Conservation (phyloP, 2,113 vertebrate genomes). For the Lasiurus borealis region DNA sequence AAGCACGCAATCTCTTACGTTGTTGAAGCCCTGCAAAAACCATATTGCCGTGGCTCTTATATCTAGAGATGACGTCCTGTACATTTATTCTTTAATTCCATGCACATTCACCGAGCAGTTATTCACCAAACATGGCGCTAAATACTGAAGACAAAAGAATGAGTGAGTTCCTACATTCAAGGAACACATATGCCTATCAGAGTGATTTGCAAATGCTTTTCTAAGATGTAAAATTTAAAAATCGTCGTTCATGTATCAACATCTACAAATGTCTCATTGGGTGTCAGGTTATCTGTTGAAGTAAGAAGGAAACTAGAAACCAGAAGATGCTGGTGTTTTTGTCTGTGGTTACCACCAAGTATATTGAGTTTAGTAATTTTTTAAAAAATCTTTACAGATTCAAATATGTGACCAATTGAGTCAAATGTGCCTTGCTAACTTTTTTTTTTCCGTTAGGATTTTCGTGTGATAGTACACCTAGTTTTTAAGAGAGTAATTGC, state of each 20-base stretch:
- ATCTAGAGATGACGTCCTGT: background rate
- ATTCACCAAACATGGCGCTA: background rate
- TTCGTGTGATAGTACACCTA: background rate
- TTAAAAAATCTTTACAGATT: background rate
- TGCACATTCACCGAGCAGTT: background rate
- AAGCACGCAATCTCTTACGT: background rate
- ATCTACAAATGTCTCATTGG: background rate
- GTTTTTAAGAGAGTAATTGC: background rate
- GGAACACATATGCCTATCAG: background rate
- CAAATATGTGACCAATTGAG: background rate
- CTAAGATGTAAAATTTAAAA: background rate
- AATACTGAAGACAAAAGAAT: background rate
- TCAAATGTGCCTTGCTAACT: background rate
- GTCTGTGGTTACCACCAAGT: background rate
- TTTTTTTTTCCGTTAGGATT: background rate
- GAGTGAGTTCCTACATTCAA: background rate
- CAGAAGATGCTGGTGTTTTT: background rate
- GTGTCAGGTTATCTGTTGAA: background rate
- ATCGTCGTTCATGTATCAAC: background rate
- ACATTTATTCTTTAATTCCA: background rate
- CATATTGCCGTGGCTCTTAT: background rate
- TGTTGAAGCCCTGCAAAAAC: background rate
- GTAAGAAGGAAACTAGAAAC: background rate
- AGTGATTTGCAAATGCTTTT: background rate
- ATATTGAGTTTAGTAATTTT: background rate